Conservation (phyloP, 2,888 invertebrate species). For the Chrysolina haemoptera region DNA sequence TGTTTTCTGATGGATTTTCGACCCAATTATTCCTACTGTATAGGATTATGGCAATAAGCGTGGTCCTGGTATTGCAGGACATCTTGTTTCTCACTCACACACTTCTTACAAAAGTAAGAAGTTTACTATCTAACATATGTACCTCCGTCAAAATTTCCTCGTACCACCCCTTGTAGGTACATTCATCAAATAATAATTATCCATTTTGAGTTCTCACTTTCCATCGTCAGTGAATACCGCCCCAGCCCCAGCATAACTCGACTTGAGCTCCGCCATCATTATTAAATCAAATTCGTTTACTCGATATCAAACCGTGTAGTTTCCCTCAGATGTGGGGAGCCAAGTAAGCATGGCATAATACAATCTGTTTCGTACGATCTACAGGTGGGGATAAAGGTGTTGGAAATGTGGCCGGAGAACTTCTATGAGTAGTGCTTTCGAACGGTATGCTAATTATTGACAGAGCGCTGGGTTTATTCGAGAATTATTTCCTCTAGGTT, state of each 20-base stretch:
- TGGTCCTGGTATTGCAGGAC: too few species aligned
- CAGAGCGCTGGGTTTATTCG: constrained; percentile 29
- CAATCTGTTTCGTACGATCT: constrained; percentile 29
- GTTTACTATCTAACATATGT: too few species aligned
- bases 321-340: constrained; percentile 20
- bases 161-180: background rate
- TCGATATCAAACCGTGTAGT: constrained; percentile 4
- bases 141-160: background rate
- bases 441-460: constrained; percentile 37
- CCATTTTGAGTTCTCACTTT: background rate
- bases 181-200: background rate
- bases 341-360: constrained; percentile 17
- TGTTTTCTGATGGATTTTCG: too few species aligned
- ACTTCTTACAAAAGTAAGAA: too few species aligned
- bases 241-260: background rate
- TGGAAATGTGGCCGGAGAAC: constrained; percentile 30
- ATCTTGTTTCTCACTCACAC: too few species aligned
- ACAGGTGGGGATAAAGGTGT: constrained; percentile 35
- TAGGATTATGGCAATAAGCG: too few species aligned
- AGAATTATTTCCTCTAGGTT: constrained; percentile 32
- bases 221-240: background rate
- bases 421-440: constrained; percentile 27
- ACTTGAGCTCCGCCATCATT: background rate
- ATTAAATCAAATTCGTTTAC: constrained; percentile 12
- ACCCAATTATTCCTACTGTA: too few species aligned